These are phyloP conservation scores for Enteromius argenteus DNA, from an alignment of 2,797 vertebrate genomes.

Conservation along the genomic window DNA sequence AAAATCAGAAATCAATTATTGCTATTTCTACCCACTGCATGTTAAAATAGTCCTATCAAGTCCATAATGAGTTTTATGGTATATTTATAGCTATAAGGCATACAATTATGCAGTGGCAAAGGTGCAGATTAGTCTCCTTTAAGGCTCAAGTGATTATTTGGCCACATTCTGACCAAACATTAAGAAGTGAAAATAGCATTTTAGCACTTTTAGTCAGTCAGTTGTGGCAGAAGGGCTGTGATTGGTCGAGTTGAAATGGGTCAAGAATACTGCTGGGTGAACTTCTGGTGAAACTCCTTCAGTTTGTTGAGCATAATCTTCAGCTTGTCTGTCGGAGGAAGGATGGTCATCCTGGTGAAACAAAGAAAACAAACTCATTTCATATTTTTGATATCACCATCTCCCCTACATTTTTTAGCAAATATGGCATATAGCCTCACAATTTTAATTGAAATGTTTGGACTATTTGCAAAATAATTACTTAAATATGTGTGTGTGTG, in stretches of 20 bases:
- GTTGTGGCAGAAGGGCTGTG: constrained; percentile 40
- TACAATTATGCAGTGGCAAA: not conserved
- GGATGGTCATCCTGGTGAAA: constrained; percentile 88
- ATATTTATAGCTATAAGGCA: not conserved
- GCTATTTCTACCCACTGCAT: not conserved
- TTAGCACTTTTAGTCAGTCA: constrained; percentile 50
- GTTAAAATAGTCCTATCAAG: not conserved
- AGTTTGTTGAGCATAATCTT: constrained; percentile 83
- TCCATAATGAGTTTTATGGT: not conserved
- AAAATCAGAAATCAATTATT: not conserved
- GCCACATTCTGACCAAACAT: constrained; percentile 25
- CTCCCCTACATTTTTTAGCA: not conserved
- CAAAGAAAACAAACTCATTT: not conserved
- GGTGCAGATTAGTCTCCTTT: constrained; percentile 42
- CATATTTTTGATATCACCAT: not conserved
- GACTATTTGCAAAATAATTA: not conserved
- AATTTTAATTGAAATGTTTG: not conserved
- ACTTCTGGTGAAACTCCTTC: constrained; percentile 86
- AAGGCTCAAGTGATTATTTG: constrained; percentile 37
- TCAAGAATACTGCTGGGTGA: constrained; percentile 85
- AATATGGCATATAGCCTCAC: not conserved
- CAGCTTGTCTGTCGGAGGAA: constrained; percentile 87
- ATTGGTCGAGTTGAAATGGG: not conserved
- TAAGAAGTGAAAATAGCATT: constrained; percentile 59
- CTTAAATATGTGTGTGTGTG: no score